phyloP scores from a whole-genome alignment of 2,888 invertebrate species.

The Anticlea derivata region DNA sequence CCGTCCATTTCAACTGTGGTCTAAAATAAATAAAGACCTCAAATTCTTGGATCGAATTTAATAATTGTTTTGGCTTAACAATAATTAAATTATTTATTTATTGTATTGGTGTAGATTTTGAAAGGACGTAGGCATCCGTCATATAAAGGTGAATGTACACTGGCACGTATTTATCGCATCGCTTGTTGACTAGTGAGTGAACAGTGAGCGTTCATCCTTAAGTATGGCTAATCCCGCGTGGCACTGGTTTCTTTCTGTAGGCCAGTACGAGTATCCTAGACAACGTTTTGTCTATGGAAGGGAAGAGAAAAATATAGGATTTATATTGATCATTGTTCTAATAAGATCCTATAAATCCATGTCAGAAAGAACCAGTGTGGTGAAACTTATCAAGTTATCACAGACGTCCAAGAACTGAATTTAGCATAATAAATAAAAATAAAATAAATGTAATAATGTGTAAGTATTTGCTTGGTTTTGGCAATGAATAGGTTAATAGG shows the following conservation, averaged over 20 bases:
- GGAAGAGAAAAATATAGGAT: no score
- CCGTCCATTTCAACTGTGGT: conserved; percentile 13
- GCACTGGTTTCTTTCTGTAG: no score
- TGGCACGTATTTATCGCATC: background rate
- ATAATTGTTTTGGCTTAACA: conserved; percentile 7
- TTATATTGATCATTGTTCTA: no score
- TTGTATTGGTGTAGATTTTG: background rate
- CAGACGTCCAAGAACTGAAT: conserved; percentile 2
- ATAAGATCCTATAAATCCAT: no score
- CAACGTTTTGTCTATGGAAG: no score
- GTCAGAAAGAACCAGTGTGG: no score
- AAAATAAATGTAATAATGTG: background rate
- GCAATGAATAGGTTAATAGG: background rate
- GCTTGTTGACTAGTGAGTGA: no score
- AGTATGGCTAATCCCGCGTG: no score
- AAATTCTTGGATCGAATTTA: conserved; percentile 9
- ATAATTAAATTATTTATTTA: conserved; percentile 7
- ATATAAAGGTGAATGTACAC: background rate
- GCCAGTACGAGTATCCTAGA: no score
- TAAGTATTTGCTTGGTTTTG: background rate
- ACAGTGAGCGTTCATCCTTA: no score
- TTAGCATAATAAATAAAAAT: no score
- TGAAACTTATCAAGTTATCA: no score
- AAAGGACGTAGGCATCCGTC: background rate
- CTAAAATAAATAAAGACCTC: conserved; percentile 11